A percentile compares a stretch with the other conserved stretches of the same genome.
These are phyloP conservation scores for Naso thynnoides DNA, from an alignment of 2,797 vertebrate genomes.

Conservation along the genomic window DNA sequence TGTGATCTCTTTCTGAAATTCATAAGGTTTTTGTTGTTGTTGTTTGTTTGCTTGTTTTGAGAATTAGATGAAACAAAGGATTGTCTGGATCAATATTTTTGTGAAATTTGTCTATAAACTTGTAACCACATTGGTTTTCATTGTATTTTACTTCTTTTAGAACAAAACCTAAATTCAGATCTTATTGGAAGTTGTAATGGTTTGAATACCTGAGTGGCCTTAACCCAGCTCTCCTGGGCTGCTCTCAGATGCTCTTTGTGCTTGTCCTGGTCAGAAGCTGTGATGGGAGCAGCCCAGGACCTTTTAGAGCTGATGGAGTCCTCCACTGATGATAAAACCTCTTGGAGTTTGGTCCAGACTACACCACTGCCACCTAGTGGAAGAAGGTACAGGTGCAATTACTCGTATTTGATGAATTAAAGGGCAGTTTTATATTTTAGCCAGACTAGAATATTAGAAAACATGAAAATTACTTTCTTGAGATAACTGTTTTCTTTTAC, in stretches of 20 bases:
- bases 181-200: neutral
- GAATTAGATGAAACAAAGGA: neutral
- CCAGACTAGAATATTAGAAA: neutral
- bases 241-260: constrained; percentile 73
- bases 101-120: neutral
- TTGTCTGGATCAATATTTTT: neutral
- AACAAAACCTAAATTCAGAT: neutral
- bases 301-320: constrained; percentile 84
- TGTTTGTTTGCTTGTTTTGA: neutral
- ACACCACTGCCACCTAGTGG: constrained; percentile 70
- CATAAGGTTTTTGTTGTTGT: too few relatives aligned
- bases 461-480: neutral
- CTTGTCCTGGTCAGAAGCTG: constrained; percentile 64
- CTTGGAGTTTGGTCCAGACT: constrained; percentile 87
- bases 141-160: neutral
- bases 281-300: constrained; percentile 61
- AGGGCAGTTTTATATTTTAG: neutral
- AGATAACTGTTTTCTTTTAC: neutral
- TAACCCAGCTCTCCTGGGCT: constrained; percentile 74
- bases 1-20: neutral
- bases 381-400: constrained; percentile 12
- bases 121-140: neutral
- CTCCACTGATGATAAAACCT: constrained; percentile 89
- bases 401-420: neutral
- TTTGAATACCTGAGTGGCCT: constrained; percentile 79